A percentile compares a stretch with the other conserved stretches of the same genome.
These are phyloP conservation scores for Drosophila neotestacea DNA, from an alignment of 2,888 invertebrate species.

Conservation along the genomic window DNA sequence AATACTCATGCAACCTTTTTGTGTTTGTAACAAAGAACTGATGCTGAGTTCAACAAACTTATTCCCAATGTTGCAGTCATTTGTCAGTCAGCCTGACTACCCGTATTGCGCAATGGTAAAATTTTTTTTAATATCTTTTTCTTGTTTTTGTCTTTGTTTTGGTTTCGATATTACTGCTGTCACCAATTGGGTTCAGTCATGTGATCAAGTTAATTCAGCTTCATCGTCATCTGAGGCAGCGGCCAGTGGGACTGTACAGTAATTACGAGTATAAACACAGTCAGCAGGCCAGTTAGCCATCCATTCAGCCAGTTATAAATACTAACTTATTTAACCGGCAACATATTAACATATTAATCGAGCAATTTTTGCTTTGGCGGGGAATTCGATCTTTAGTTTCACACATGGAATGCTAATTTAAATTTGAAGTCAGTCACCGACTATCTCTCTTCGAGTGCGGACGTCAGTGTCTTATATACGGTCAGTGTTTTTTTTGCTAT, in stretches of 20 bases:
- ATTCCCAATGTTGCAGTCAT: slow-evolving; percentile 15
- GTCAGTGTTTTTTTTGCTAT: too few relatives aligned
- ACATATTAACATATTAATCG: slow-evolving; percentile 17
- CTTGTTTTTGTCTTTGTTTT: slow-evolving; percentile 9
- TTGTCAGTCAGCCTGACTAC: slow-evolving; percentile 43
- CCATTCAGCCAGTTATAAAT: slow-evolving; percentile 19
- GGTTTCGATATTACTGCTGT: slow-evolving; percentile 26
- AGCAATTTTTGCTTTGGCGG: slow-evolving; percentile 3
- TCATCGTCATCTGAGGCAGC: slow-evolving; percentile 14
- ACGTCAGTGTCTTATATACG: too few relatives aligned
- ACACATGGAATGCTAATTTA: slow-evolving; percentile 18
- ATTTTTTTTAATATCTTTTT: slow-evolving; percentile 20
- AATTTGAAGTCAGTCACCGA: background rate
- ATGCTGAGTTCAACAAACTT: slow-evolving; percentile 37
- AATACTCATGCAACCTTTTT: background rate
- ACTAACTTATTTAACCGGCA: slow-evolving; percentile 16
- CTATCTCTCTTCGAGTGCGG: too few relatives aligned
- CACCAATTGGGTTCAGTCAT: slow-evolving; percentile 59
- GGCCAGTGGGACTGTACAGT: slow-evolving; percentile 8
- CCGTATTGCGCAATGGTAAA: slow-evolving; percentile 54
- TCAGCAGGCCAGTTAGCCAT: background rate
- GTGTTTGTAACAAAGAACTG: slow-evolving; percentile 24
- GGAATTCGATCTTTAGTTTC: slow-evolving; percentile 14
- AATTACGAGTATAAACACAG: slow-evolving; percentile 7
- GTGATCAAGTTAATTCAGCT: slow-evolving; percentile 71